Conservation (phyloP, 2,888 invertebrate species). For the Congeria kusceri region DNA sequence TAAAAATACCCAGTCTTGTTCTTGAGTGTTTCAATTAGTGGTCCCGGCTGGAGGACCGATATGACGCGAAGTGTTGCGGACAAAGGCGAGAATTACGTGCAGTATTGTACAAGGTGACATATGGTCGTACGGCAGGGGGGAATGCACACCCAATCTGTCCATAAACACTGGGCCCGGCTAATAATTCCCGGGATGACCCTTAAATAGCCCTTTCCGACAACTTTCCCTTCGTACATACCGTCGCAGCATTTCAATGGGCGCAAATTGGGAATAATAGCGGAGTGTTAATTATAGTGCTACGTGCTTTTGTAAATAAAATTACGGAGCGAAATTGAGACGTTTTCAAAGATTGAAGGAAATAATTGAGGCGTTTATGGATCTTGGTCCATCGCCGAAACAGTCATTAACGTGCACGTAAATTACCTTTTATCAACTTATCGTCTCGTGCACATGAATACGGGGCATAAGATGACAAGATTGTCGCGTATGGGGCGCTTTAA, state of each 20-base stretch:
- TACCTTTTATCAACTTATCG: constrained; percentile 10
- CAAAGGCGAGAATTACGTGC: constrained; percentile 49
- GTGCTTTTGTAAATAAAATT: constrained; percentile 42
- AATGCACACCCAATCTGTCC: constrained; percentile 50
- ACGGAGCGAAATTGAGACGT: constrained; percentile 37
- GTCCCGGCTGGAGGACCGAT: constrained; percentile 22
- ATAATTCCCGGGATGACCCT: constrained; percentile 50
- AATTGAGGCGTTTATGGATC: constrained; percentile 10
- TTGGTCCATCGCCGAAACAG: neutral
- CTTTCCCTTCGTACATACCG: constrained; percentile 44
- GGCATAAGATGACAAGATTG: no score
- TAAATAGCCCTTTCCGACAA: constrained; percentile 45
- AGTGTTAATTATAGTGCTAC: constrained; percentile 35
- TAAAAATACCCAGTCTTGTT: constrained; percentile 3
- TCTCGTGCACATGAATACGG: neutral
- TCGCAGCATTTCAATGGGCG: constrained; percentile 23
- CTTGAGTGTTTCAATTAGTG: constrained; percentile 37
- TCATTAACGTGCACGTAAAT: constrained; percentile 3
- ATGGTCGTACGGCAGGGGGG: constrained; percentile 45
- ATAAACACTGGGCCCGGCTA: constrained; percentile 34
- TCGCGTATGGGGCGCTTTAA: no score
- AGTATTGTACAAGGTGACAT: constrained; percentile 67
- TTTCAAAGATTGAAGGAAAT: constrained; percentile 26
- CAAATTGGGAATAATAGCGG: constrained; percentile 31
- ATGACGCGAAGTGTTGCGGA: constrained; percentile 48